phyloP scores from a whole-genome alignment of 2,797 vertebrate genomes.

The Synanceia verrucosa region DNA sequence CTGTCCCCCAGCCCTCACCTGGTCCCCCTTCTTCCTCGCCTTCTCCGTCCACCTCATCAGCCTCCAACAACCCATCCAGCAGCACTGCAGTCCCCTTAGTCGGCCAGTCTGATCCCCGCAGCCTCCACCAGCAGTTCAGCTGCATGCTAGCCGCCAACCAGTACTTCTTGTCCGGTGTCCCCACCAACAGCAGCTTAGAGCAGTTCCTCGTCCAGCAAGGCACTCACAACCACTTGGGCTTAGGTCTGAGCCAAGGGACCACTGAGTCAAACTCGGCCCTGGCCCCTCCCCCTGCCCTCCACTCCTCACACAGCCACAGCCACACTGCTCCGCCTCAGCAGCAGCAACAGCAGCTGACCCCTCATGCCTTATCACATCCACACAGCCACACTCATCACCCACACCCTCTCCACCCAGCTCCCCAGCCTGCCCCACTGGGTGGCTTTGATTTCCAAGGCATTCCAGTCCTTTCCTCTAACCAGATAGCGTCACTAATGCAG shows the following conservation, averaged over 20 bases:
- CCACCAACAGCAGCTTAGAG: conserved; percentile 85
- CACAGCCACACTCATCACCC: conserved; percentile 85
- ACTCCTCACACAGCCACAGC: conserved; percentile 82
- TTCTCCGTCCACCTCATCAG: conserved; percentile 80
- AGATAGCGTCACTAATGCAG: conserved; percentile 86
- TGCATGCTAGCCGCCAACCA: conserved; percentile 89
- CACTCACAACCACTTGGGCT: conserved; percentile 84
- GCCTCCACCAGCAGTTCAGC: conserved; percentile 88
- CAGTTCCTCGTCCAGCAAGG: conserved; percentile 87
- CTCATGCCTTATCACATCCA: conserved; percentile 84
- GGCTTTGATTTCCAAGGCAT: conserved; percentile 88
- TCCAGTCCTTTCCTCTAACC: conserved; percentile 86
- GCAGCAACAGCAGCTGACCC: conserved; percentile 83
- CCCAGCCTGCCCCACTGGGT: conserved; percentile 81
- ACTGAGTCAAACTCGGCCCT: conserved; percentile 79
- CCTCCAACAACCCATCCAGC: conserved; percentile 80
- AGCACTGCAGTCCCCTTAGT: conserved; percentile 82
- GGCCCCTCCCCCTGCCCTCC: conserved; percentile 83
- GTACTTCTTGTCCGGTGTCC: conserved; percentile 86
- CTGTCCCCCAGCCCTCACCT: conserved; percentile 82
- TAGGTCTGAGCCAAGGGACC: conserved; percentile 78
- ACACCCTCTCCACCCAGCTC: conserved; percentile 84
- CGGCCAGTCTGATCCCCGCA: conserved; percentile 84
- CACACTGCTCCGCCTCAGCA: conserved; percentile 81
- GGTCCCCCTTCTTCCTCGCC: conserved; percentile 81